Conservation (phyloP, 2,113 vertebrate species). For the Microcebus lehilahytsara region DNA sequence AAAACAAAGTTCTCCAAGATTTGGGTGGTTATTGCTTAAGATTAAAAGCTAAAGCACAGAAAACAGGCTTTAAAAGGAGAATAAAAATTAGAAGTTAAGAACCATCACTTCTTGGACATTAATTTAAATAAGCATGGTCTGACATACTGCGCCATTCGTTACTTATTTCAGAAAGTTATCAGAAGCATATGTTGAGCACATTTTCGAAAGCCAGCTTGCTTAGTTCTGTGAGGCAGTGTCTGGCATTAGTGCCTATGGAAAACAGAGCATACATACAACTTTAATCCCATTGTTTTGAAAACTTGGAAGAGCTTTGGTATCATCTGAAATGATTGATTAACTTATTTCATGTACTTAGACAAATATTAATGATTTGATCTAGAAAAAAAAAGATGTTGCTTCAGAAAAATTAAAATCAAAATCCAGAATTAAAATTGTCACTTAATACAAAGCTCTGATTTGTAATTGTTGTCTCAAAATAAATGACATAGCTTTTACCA, state of each 20-base stretch:
- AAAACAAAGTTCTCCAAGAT: not conserved
- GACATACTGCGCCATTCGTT: not conserved
- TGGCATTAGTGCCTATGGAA: not conserved
- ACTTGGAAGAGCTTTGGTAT: not conserved
- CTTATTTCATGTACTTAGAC: slow-evolving; percentile 26
- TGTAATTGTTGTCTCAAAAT: not conserved
- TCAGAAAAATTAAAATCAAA: slow-evolving; percentile 52
- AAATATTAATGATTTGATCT: not conserved
- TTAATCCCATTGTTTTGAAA: not conserved
- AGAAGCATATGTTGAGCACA: not conserved
- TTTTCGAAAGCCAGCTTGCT: slow-evolving; percentile 22
- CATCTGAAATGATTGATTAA: not conserved
- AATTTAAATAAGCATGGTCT: slow-evolving; percentile 8
- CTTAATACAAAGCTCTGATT: not conserved
- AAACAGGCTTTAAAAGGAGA: not conserved
- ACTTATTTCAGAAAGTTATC: slow-evolving; percentile 15
- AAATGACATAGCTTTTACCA: not conserved
- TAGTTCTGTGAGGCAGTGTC: not conserved
- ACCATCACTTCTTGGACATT: not conserved
- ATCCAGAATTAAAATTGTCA: slow-evolving; percentile 23
- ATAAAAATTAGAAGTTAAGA: not conserved
- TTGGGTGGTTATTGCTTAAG: not conserved
- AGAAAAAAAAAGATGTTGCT: not conserved
- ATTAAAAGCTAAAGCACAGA: not conserved
- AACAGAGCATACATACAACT: not conserved